phyloP scores from a whole-genome alignment of 37 sponge, comb jelly and placozoan species.

The Aplysina aerophoba region DNA sequence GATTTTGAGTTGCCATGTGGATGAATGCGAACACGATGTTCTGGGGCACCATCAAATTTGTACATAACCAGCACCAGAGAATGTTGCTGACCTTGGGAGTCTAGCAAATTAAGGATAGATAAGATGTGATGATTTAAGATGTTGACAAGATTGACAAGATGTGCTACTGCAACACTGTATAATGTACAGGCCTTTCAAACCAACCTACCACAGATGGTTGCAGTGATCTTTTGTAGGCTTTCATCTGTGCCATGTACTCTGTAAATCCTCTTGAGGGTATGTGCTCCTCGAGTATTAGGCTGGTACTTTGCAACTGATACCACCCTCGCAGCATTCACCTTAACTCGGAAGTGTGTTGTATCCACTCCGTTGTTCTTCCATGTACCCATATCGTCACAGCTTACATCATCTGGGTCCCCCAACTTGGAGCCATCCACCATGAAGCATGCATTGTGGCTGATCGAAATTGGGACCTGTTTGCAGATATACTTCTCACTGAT shows the following conservation, averaged over 20 bases:
- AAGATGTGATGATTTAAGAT: background rate
- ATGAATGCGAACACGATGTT: background rate
- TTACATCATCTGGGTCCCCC: slow-evolving; percentile 2
- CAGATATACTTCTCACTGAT: background rate
- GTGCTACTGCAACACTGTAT: no score
- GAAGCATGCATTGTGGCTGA: background rate
- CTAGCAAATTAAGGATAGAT: no score
- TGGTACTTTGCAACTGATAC: background rate
- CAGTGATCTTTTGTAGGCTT: background rate
- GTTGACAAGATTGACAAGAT: background rate
- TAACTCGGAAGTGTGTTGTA: background rate
- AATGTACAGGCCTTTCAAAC: no score
- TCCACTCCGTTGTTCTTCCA: slow-evolving; percentile 20
- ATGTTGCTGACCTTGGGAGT: no score
- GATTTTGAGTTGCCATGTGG: slow-evolving; percentile 8
- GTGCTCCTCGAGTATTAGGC: background rate
- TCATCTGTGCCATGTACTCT: background rate
- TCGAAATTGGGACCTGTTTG: background rate
- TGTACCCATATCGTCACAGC: slow-evolving; percentile 8
- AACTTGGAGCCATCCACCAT: slow-evolving; percentile 2
- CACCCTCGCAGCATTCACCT: background rate
- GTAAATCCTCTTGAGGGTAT: background rate
- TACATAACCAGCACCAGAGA: background rate
- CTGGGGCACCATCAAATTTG: slow-evolving; percentile 18
- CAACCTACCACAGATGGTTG: slow-evolving; percentile 6